Conservation (phyloP, 2,888 invertebrate genomes). For the Folsomia candida region DNA sequence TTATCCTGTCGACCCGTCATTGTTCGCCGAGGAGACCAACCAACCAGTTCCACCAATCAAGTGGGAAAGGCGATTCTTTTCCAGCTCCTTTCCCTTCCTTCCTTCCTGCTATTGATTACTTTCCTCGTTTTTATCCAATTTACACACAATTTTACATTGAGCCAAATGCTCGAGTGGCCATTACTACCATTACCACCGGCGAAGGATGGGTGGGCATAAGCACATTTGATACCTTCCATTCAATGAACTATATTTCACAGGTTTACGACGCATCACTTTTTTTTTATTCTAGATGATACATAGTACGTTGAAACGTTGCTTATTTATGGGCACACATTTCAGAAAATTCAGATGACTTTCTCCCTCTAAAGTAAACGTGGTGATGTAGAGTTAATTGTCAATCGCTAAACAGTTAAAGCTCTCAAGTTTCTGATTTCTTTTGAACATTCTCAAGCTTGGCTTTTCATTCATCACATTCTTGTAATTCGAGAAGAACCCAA, state of each 20-base stretch:
- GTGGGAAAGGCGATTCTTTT: slow-evolving; percentile 31
- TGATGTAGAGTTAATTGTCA: no score
- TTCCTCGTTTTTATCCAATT: slow-evolving; percentile 21
- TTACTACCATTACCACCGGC: not conserved
- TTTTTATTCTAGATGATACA: no score
- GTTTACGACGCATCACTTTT: no score
- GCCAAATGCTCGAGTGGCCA: not conserved
- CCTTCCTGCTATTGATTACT: slow-evolving; percentile 41
- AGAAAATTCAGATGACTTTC: no score
- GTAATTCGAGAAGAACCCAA: no score
- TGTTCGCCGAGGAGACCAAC: not conserved
- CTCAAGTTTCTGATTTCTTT: no score
- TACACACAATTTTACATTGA: slow-evolving; percentile 15
- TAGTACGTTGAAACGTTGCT: no score
- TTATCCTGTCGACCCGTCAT: slow-evolving; percentile 1
- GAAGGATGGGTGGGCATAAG: not conserved
- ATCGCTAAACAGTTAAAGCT: no score
- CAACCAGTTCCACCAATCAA: not conserved
- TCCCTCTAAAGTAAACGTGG: no score
- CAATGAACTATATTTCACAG: not conserved
- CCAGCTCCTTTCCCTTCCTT: slow-evolving; percentile 35
- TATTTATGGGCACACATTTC: no score
- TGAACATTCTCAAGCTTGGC: no score
- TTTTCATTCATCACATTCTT: no score
- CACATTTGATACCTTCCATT: not conserved